These are phyloP conservation scores for Seriola rivoliana DNA, from an alignment of 2,113 vertebrate genomes.

Conservation along the genomic window DNA sequence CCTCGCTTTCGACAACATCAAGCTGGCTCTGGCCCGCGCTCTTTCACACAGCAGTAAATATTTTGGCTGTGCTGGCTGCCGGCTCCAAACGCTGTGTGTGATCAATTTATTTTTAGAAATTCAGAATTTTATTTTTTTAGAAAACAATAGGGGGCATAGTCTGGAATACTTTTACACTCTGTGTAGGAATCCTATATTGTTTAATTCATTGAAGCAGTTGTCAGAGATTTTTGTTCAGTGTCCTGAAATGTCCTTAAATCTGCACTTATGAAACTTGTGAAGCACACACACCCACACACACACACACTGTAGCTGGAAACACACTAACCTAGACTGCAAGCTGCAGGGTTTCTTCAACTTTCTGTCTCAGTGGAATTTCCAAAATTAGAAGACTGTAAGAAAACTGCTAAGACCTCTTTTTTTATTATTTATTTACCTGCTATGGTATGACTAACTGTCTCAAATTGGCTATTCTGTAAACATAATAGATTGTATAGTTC, in stretches of 20 bases:
- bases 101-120: too few species aligned
- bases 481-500: not conserved
- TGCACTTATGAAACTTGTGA: constrained; percentile 1
- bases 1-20: too few species aligned
- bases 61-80: too few species aligned
- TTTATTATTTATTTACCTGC: not conserved
- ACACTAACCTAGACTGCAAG: constrained; percentile 23
- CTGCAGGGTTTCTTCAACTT: constrained; percentile 28
- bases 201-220: constrained; percentile 18
- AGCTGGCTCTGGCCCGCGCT: too few species aligned
- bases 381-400: constrained; percentile 11
- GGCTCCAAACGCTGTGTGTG: too few species aligned
- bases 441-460: not conserved
- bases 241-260: constrained; percentile 29
- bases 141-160: too few species aligned
- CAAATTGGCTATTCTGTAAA: not conserved
- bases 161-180: too few species aligned
- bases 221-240: constrained; percentile 19
- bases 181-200: not conserved
- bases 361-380: constrained; percentile 6
- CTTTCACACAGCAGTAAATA: too few species aligned
- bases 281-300: not conserved
- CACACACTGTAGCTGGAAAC: constrained; percentile 8
- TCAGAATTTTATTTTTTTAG: too few species aligned
- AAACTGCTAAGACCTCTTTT: constrained; percentile 22